These are phyloP conservation scores for Ophiodon elongatus DNA, from an alignment of 2,113 vertebrate species.

Conservation along the genomic window DNA sequence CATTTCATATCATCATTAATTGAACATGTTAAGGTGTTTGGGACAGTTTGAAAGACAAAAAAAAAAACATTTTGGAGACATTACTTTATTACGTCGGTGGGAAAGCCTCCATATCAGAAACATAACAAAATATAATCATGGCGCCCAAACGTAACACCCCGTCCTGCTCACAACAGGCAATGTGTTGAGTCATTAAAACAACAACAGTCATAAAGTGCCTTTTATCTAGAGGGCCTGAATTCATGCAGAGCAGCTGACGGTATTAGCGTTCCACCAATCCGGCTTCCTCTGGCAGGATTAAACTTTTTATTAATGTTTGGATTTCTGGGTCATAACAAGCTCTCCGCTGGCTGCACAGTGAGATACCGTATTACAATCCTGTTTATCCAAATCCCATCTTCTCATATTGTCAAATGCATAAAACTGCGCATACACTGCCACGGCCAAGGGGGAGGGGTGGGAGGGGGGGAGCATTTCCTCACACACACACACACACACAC, in stretches of 20 bases:
- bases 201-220: neutral
- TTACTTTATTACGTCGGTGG: no score
- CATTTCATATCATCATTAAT: neutral
- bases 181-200: conserved; percentile 28
- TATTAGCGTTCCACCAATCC: conserved; percentile 10
- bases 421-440: conserved; percentile 8
- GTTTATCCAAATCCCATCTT: conserved; percentile 55
- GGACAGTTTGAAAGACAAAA: neutral
- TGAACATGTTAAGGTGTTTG: neutral
- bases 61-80: no score
- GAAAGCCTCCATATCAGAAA: conserved; percentile 8
- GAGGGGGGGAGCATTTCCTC: neutral
- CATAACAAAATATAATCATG: neutral
- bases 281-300: conserved; percentile 57
- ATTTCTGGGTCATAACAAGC: conserved; percentile 60
- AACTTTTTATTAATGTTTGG: conserved; percentile 66
- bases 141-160: neutral
- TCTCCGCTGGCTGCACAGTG: conserved; percentile 38
- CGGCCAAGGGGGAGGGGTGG: conserved; percentile 1
- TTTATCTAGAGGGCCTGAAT: conserved; percentile 16
- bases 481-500: conserved; percentile 7
- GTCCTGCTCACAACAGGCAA: conserved; percentile 1
- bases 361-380: conserved; percentile 35
- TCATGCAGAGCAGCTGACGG: neutral
- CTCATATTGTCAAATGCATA: conserved; percentile 12